Conservation (phyloP, 2,797 vertebrate genomes). For the Australoheros facetus region DNA sequence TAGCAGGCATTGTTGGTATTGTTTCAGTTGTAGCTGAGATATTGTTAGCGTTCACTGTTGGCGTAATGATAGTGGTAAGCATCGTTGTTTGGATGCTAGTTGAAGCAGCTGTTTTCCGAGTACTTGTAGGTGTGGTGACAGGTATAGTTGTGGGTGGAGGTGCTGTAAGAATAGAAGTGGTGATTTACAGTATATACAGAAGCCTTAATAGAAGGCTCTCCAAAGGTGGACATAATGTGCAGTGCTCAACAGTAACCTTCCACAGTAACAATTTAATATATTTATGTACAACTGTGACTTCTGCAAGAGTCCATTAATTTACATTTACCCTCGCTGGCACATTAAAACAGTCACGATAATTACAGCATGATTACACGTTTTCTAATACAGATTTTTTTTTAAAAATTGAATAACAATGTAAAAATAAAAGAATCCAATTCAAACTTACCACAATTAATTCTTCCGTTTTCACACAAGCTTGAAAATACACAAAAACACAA, state of each 20-base stretch:
- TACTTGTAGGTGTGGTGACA: not conserved
- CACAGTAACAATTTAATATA: not conserved
- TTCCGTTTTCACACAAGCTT: constrained; percentile 67
- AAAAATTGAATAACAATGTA: not conserved
- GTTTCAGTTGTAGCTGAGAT: not conserved
- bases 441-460: constrained; percentile 63
- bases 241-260: not conserved
- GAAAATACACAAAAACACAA: not conserved
- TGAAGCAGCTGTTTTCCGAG: not conserved
- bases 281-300: no score
- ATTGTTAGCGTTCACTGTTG: not conserved
- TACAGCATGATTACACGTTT: no score
- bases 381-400: no score
- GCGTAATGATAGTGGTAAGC: not conserved
- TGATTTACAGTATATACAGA: not conserved
- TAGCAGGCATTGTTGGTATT: not conserved
- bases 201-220: fast-evolving
- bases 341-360: no score
- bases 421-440: not conserved
- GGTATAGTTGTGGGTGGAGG: not conserved
- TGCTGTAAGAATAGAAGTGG: not conserved
- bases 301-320: not conserved
- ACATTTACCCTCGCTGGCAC: not conserved
- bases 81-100: no score
- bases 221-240: no score